A percentile compares a stretch with the other conserved stretches of the same genome.
Conservation (phyloP, 2,888 invertebrate genomes). For the Sericinus montela region DNA sequence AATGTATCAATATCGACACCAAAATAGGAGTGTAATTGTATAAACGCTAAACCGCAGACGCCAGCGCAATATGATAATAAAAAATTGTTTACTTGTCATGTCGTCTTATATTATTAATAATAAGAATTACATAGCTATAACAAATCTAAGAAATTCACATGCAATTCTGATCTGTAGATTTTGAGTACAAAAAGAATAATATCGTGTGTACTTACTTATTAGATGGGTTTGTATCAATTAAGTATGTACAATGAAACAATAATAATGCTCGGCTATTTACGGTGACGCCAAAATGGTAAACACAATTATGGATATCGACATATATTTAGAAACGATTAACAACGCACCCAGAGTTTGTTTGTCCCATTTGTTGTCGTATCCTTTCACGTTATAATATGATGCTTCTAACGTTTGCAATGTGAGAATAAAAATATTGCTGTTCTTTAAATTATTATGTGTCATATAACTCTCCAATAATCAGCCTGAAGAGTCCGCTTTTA, state of each 20-base stretch:
- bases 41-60: conserved; percentile 26
- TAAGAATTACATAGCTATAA: not conserved
- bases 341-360: conserved; percentile 14
- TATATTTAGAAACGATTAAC: conserved; percentile 28
- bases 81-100: conserved; percentile 2
- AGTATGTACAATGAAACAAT: conserved; percentile 32
- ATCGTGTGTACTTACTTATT: conserved; percentile 24
- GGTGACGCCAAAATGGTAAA: conserved; percentile 32
- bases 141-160: conserved; percentile 12
- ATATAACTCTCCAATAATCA: too few relatives aligned
- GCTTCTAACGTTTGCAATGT: too few relatives aligned
- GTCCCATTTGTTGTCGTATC: conserved; percentile 13
- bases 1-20: conserved; percentile 5
- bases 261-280: conserved; percentile 30
- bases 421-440: too few relatives aligned
- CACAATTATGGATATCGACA: conserved; percentile 28
- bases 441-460: too few relatives aligned
- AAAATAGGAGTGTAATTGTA: conserved; percentile 16
- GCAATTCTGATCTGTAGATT: conserved; percentile 26
- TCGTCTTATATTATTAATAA: not conserved
- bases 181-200: conserved; percentile 25
- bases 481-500: too few relatives aligned
- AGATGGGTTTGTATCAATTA: conserved; percentile 25
- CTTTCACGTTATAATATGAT: too few relatives aligned
- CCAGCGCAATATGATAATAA: conserved; percentile 12